Percentiles rank a stretch among this genome's conserved stretches.
Conservation (phyloP, 2,113 vertebrate species). For the Tenrec ecaudatus region DNA sequence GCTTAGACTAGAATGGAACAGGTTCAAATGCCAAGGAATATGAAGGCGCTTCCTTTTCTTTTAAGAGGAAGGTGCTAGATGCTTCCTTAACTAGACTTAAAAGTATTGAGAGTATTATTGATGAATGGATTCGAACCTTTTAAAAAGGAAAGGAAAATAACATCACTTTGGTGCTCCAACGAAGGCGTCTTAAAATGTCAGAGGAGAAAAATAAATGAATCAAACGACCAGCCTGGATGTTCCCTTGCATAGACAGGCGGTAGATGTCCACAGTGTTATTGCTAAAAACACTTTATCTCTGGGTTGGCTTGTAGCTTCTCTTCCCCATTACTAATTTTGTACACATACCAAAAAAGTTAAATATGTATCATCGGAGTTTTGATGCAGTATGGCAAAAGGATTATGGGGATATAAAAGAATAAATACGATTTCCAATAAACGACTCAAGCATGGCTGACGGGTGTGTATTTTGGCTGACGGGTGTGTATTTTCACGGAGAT, state of each 20-base stretch:
- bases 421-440: conserved; percentile 87
- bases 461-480: conserved; percentile 73
- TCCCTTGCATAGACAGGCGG: conserved; percentile 70
- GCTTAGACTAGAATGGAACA: conserved; percentile 79
- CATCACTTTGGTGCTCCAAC: conserved; percentile 80
- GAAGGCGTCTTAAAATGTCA: conserved; percentile 69
- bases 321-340: conserved; percentile 87
- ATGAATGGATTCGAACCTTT: conserved; percentile 72
- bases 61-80: conserved; percentile 75
- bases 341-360: conserved; percentile 80
- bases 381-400: conserved; percentile 82
- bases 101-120: conserved; percentile 73
- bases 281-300: conserved; percentile 84
- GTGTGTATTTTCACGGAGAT: conserved; percentile 70
- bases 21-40: conserved; percentile 81
- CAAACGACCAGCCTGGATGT: conserved; percentile 73
- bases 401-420: conserved; percentile 81
- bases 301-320: conserved; percentile 83
- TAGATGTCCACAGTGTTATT: conserved; percentile 83
- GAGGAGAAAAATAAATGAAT: conserved; percentile 75
- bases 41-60: conserved; percentile 81
- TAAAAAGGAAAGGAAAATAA: conserved; percentile 60
- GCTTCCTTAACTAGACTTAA: conserved; percentile 71
- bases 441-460: conserved; percentile 71
- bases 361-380: conserved; percentile 87